Conservation (phyloP, 2,113 vertebrate species). For the Glaucomys volans region DNA sequence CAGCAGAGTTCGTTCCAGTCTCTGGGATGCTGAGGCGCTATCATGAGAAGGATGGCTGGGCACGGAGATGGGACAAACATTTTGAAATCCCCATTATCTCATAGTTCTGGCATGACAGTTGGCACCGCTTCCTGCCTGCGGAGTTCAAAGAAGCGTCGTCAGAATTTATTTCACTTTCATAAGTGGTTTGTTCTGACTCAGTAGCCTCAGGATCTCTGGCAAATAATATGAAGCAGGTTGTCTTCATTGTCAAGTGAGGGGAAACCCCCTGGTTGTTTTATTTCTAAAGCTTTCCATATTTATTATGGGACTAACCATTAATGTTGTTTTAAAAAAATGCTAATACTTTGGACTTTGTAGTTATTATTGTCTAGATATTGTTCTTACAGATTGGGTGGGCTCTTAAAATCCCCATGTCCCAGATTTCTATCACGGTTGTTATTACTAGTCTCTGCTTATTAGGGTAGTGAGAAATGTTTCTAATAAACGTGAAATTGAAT, state of each 20-base stretch:
- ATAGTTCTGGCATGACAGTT: conserved; percentile 84
- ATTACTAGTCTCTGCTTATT: not conserved
- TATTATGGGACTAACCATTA: not conserved
- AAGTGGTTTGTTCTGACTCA: conserved; percentile 69
- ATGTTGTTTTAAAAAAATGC: not conserved
- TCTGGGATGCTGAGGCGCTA: conserved; percentile 19
- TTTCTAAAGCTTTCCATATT: conserved; percentile 8
- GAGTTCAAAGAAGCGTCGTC: conserved; percentile 80
- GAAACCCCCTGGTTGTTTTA: not conserved
- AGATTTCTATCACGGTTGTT: conserved; percentile 43
- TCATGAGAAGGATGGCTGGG: conserved; percentile 52
- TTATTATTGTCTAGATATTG: not conserved
- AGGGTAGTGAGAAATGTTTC: conserved; percentile 49
- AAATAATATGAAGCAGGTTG: not conserved
- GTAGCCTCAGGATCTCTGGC: conserved; percentile 25
- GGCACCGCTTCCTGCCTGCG: conserved; percentile 79
- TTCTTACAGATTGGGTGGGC: not conserved
- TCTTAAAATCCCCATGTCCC: not conserved
- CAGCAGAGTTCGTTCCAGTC: not conserved
- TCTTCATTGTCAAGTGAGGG: conserved; percentile 6
- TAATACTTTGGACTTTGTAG: not conserved
- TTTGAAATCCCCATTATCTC: conserved; percentile 85
- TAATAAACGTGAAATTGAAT: conserved; percentile 19
- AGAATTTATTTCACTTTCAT: conserved; percentile 85
- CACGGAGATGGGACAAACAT: conserved; percentile 72